phyloP scores from a whole-genome alignment of 2,113 vertebrate species.

The Reinhardtius hippoglossoides region DNA sequence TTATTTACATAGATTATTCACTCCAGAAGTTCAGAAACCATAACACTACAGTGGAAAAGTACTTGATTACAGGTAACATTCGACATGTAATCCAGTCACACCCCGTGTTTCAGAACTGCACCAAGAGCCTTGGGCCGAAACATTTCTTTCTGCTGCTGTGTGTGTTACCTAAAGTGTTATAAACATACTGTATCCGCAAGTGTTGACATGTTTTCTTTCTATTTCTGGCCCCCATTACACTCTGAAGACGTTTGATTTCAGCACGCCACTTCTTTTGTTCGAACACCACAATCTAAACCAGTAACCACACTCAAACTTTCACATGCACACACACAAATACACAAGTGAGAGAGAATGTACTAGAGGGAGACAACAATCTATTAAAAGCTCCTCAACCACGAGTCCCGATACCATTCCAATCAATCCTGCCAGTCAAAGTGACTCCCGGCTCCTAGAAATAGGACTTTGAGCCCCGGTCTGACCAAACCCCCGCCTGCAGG shows the following conservation, averaged over 20 bases:
- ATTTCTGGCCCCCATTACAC: too few species aligned
- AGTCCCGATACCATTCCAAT: conserved; percentile 70
- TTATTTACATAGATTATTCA: too few species aligned
- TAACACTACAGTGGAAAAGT: too few species aligned
- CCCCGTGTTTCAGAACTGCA: background rate
- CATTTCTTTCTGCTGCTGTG: background rate
- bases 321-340: conserved; percentile 6
- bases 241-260: too few species aligned
- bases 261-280: too few species aligned
- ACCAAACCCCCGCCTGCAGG: conserved; percentile 4
- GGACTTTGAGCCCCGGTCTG: conserved; percentile 1
- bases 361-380: conserved; percentile 47
- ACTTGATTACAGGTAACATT: too few species aligned
- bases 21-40: too few species aligned
- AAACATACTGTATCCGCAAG: too few species aligned
- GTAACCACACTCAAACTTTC: background rate
- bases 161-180: background rate
- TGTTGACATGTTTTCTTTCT: too few species aligned
- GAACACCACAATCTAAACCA: background rate
- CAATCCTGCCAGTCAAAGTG: conserved; percentile 58
- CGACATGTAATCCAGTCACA: background rate
- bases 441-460: conserved; percentile 68
- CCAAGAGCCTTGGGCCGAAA: background rate
- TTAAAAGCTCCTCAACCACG: conserved; percentile 61
- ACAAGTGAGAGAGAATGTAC: conserved; percentile 23